These are phyloP conservation scores for Ellobium chinense DNA, from an alignment of 2,888 invertebrate species.

Conservation along the genomic window DNA sequence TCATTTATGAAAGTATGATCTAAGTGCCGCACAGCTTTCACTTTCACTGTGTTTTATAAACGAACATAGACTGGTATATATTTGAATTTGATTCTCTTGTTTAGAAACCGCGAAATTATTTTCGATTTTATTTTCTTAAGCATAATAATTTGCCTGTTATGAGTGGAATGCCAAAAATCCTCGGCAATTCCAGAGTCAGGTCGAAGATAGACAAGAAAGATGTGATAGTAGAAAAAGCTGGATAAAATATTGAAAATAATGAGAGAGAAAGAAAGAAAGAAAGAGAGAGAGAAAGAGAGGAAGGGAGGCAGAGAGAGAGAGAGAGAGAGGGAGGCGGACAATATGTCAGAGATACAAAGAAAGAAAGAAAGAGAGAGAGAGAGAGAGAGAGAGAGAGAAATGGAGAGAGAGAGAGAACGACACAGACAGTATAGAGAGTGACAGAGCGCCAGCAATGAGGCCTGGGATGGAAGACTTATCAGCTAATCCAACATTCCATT, in stretches of 20 bases:
- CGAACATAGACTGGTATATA: too few relatives aligned
- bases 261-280: constrained; percentile 8
- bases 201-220: too few relatives aligned
- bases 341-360: background rate
- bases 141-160: too few relatives aligned
- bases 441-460: background rate
- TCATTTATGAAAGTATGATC: too few relatives aligned
- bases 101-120: too few relatives aligned
- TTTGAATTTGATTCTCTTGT: too few relatives aligned
- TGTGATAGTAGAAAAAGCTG: background rate
- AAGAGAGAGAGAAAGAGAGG: constrained; percentile 10
- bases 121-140: too few relatives aligned
- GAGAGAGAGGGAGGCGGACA: background rate
- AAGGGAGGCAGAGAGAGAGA: background rate
- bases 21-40: too few relatives aligned
- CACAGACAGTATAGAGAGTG: constrained; percentile 10
- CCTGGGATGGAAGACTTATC: background rate
- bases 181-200: too few relatives aligned
- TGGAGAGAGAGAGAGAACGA: background rate
- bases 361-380: background rate
- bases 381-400: background rate
- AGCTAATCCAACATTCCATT: too few relatives aligned
- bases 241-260: constrained; percentile 2
- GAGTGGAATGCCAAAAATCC: too few relatives aligned
- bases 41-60: too few relatives aligned